Base-by-base conservation (phyloP, 1,140 invertebrate species). In the Drosophila aff. region DNA sequence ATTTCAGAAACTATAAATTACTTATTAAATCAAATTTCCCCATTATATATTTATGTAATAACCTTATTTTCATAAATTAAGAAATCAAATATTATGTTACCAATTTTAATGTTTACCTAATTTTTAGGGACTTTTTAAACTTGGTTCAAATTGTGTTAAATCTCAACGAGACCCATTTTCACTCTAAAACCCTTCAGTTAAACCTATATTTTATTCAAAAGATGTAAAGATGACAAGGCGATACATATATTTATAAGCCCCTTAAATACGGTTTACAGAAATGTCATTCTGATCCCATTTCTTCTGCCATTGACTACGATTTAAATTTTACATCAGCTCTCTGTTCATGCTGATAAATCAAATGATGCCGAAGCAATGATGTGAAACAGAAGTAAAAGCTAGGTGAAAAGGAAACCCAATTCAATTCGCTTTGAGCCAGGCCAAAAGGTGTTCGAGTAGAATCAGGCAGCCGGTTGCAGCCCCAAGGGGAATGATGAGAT, bases 361-460 rank as follows among this genome's bases (percentile, higher is more conserved):
- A 78, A 81, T 74, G 60, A 65, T 33, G 66, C 40, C 46, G 58
- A 61, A 55, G 15, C 38, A 76, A 81, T 66, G 50, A 63, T 63
- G 71, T 49, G 64, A 36, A 55, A 52, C 46, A 59, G 40, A 66
- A 61, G 44, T 47, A 40, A 38, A 41, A 46, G 59, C 36, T 33
- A 28, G 36, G 58, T 47, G 47, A 49, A 58, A 28, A 11, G 18
- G 50, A 81, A 84, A 87, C 76, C 63, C 69, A 79, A 82, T 76
- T 81, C 59, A 49, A 49, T 86, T 86, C 68, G 43, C 49, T 77
- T 57, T 63, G 67, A 59, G 53, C 47, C 72, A 43, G 66, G 53
- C 47, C 78, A 73, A 75, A 44, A 89, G 69, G 69, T 90, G 85
- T 76, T 71, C 67, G 63, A 50, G 64, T 69, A 72, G 71, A 75